Conservation (phyloP, 1,140 invertebrate species). For the Trinorchestia longiramus region DNA sequence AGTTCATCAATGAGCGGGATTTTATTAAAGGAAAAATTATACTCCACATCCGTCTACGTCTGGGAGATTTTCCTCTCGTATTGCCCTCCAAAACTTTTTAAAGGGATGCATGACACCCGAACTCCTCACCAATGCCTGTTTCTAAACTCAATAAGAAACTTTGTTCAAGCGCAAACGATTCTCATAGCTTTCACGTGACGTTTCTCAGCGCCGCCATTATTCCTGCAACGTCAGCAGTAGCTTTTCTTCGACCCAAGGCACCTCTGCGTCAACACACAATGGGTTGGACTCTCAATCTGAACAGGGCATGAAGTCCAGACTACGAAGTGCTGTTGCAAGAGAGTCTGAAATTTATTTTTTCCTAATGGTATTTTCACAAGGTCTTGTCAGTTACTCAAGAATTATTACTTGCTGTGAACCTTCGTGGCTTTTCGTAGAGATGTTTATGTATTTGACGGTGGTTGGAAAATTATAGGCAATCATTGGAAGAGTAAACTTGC, state of each 20-base stretch:
- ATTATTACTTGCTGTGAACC: no score
- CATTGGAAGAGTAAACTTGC: no score
- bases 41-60: background rate
- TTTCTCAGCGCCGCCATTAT: background rate
- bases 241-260: background rate
- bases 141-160: slow-evolving; percentile 9
- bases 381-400: no score
- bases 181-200: background rate
- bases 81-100: background rate
- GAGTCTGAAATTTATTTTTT: no score
- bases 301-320: no score
- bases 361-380: no score
- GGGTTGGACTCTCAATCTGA: no score
- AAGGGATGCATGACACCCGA: background rate
- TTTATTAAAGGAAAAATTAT: background rate
- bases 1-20: no score
- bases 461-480: no score
- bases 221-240: background rate
- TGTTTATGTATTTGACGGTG: no score
- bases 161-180: background rate
- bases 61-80: background rate
- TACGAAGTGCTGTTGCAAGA: no score
- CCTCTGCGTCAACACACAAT: background rate
- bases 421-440: no score
- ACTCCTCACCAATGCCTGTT: background rate